Conservation (phyloP, 2,888 invertebrate species). For the Alcis repandata region DNA sequence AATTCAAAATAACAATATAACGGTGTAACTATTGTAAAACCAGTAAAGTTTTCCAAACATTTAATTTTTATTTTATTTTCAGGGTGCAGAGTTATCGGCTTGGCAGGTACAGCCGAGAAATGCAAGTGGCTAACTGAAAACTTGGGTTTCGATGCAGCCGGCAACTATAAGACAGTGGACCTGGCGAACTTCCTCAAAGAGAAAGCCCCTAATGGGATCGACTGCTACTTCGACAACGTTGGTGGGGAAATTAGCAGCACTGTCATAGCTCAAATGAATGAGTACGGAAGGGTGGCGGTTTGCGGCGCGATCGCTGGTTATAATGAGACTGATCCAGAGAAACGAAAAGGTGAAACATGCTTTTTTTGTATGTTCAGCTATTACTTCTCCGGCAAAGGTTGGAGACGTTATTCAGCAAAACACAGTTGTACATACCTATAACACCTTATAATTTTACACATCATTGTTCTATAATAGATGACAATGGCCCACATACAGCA, state of each 20-base stretch:
- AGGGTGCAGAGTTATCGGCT: constrained; percentile 90
- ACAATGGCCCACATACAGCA: too few species aligned
- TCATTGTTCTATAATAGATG: too few species aligned
- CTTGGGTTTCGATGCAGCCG: constrained; percentile 89
- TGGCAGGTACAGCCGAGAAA: constrained; percentile 90
- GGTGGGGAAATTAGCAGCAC: constrained; percentile 88
- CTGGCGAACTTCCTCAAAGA: constrained; percentile 84
- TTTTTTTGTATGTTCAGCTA: too few species aligned
- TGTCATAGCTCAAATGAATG: constrained; percentile 88
- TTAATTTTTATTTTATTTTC: constrained; percentile 42
- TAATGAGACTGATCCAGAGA: constrained; percentile 81
- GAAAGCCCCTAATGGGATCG: constrained; percentile 90
- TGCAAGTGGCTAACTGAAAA: constrained; percentile 89
- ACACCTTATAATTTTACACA: too few species aligned
- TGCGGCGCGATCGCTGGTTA: constrained; percentile 90
- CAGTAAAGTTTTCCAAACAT: not conserved
- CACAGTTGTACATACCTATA: too few species aligned
- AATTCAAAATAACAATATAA: too few species aligned
- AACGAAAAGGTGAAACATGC: constrained; percentile 84
- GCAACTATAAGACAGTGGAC: constrained; percentile 90
- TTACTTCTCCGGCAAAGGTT: too few species aligned
- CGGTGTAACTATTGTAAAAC: not conserved
- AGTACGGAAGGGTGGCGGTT: constrained; percentile 87
- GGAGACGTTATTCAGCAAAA: too few species aligned
- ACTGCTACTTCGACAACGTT: constrained; percentile 93